Conservation (phyloP, 2,888 invertebrate species). For the Psococerastis gibbosa region DNA sequence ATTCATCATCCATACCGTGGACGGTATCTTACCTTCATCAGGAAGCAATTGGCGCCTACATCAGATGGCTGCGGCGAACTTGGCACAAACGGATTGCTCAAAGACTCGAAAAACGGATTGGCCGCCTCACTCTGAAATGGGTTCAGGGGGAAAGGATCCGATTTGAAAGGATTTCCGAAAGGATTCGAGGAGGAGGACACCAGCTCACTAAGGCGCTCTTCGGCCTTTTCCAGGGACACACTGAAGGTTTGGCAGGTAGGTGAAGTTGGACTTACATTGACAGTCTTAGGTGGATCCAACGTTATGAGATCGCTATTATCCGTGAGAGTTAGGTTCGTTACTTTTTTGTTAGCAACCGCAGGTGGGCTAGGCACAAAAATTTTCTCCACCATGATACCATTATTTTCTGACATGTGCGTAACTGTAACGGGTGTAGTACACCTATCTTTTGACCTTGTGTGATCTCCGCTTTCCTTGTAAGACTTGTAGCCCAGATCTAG, state of each 20-base stretch:
- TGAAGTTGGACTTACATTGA: not conserved
- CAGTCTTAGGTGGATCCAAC: not conserved
- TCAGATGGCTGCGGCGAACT: too few relatives aligned
- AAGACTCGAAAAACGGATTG: slow-evolving; percentile 30
- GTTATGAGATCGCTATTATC: slow-evolving; percentile 17
- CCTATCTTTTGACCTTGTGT: slow-evolving; percentile 21
- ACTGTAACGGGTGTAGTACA: slow-evolving; percentile 38
- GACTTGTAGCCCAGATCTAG: slow-evolving; percentile 17
- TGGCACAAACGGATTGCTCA: slow-evolving; percentile 25
- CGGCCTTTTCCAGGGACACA: not conserved
- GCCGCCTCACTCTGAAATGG: slow-evolving; percentile 19
- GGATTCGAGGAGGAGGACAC: not conserved
- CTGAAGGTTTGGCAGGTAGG: not conserved
- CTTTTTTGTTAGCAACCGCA: slow-evolving; percentile 9
- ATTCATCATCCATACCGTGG: too few relatives aligned
- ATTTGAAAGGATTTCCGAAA: slow-evolving; percentile 4
- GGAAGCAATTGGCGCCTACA: too few relatives aligned
- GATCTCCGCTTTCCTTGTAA: slow-evolving; percentile 11
- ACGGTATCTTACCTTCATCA: too few relatives aligned
- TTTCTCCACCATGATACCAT: slow-evolving; percentile 24
- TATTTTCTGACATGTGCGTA: slow-evolving; percentile 28
- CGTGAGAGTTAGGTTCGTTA: not conserved
- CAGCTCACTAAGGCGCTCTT: not conserved
- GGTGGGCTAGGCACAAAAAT: slow-evolving; percentile 17
- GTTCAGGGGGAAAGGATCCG: not conserved